Base-by-base conservation (phyloP, 2,113 vertebrate species). In the Xyliphius kryptos region DNA sequence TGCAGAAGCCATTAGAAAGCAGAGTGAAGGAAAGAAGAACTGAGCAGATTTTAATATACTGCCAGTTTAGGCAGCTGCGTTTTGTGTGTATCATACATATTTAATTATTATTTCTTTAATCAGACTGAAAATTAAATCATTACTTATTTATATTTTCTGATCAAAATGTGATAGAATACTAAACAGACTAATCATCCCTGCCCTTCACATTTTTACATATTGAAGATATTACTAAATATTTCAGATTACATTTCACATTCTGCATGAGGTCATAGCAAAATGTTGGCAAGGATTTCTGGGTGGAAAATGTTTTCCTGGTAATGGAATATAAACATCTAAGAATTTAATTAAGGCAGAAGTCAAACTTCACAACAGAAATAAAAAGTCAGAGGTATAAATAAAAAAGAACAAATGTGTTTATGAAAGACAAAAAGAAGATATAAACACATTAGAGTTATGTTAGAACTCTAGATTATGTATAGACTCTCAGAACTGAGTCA, bases 1-100 rank as follows among this genome's bases (percentile, higher is more conserved):
- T 89, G 87, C 72, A 84, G 80, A 80, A 89, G 76, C 80, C 86
- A 86, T 89, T 88, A 86, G 79, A 74, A 57, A 64, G 68, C 73
- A 74, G 64, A 69, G 68, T n/a, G 56, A 26, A 69, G 76, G 70
- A 80, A 56, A 16, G 59, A 60, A 58, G 57, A 58, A 15, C 55
- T 79, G 76, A 55, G 69, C 61, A n/a, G 59, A 73, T 68, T 77
- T 74, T 61, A 79, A 69, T 66, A 46, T 53, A 46, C 57, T 49
- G 41, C 5, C 57, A 62, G 51, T 56, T 37, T 50, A 36, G 20
- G 26, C 13, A 38, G 32, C n/a, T n/a, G 54, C 44, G 15, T 37
- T 20, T 19, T 40, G 19, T 9, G 12, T 44, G 14, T 47, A 17
- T n/a, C n/a, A n/a, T 67, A 36, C 38, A 36, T 68, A 20, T n/a